Percentiles rank a stretch among this genome's conserved stretches.
phyloP scores from a whole-genome alignment of 2,888 invertebrate species.

The Phytoseiulus persimilis region DNA sequence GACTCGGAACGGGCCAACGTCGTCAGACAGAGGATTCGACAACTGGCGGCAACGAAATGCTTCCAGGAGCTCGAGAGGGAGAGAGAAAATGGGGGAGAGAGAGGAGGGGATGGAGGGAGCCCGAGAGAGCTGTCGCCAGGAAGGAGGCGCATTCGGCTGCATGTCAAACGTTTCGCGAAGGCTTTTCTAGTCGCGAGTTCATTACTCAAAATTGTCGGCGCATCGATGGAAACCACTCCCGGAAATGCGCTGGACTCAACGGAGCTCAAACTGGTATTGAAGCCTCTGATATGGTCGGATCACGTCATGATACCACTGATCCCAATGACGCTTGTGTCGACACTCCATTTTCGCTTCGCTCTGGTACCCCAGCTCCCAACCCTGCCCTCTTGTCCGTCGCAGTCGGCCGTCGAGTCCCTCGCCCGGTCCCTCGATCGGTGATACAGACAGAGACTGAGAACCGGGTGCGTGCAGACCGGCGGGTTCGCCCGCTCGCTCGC shows the following conservation, averaged over 20 bases:
- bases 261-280: neutral
- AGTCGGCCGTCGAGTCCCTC: neutral
- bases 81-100: no score
- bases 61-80: no score
- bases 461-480: no score
- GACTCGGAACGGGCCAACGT: no score
- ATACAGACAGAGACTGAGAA: neutral
- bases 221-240: neutral
- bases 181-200: neutral
- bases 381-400: neutral
- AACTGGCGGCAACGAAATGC: no score
- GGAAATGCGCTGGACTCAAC: neutral
- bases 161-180: no score
- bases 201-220: neutral
- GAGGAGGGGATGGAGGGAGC: no score
- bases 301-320: no score
- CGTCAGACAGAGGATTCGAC: no score
- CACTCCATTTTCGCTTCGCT: neutral
- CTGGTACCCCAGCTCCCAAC: neutral
- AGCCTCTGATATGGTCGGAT: neutral
- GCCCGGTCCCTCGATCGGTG: neutral
- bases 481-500: neutral
- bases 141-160: no score
- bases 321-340: neutral
- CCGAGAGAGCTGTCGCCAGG: no score